Conservation (phyloP, 2,113 vertebrate genomes). For the Paedocypris sp. region DNA sequence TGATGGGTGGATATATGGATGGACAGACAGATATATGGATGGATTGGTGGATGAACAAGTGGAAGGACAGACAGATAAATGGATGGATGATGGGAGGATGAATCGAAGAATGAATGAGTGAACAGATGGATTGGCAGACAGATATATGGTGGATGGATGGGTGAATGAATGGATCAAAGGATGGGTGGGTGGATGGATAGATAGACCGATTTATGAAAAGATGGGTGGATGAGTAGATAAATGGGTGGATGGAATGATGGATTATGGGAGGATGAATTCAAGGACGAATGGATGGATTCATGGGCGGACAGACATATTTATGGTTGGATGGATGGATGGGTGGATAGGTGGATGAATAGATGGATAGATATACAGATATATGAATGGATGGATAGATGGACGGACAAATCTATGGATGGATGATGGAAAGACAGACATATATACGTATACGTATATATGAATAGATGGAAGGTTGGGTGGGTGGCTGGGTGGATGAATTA, state of each 20-base stretch:
- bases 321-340: too few species aligned
- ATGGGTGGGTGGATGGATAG: background rate
- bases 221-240: constrained; percentile 13
- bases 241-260: background rate
- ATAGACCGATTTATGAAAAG: background rate
- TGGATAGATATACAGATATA: background rate
- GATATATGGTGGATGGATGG: background rate
- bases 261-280: background rate
- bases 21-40: too few species aligned
- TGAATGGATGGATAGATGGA: too few species aligned
- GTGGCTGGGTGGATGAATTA: too few species aligned
- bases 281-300: background rate
- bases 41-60: too few species aligned
- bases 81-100: too few species aligned
- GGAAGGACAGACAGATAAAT: too few species aligned
- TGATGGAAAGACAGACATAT: too few species aligned
- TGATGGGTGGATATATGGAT: too few species aligned
- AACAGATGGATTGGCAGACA: background rate
- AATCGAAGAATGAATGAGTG: too few species aligned
- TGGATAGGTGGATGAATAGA: background rate
- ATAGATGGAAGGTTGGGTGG: background rate
- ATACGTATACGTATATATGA: background rate
- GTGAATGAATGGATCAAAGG: background rate
- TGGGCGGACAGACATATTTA: background rate
- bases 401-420: too few species aligned